phyloP scores from a whole-genome alignment of 2,113 vertebrate species.

The Cariama cristata region DNA sequence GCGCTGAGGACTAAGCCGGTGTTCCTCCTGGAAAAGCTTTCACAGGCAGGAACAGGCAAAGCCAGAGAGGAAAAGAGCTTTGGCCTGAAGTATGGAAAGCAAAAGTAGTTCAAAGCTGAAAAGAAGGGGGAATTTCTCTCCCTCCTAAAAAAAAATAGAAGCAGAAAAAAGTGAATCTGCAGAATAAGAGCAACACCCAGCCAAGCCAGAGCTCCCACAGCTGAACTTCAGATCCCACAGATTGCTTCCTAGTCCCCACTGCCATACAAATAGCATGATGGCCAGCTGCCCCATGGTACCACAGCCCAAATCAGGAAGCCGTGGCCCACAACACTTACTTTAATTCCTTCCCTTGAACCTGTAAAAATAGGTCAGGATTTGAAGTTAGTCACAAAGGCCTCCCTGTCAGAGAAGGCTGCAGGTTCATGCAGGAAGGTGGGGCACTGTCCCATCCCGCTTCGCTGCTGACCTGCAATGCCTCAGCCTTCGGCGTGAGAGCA shows the following conservation, averaged over 20 bases:
- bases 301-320: background rate
- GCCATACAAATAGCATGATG: rapidly evolving
- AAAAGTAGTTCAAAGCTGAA: background rate
- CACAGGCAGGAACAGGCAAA: background rate
- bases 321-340: background rate
- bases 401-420: background rate
- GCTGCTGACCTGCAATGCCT: background rate
- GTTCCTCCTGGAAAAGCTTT: constrained; percentile 4
- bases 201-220: background rate
- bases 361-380: background rate
- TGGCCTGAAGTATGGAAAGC: background rate
- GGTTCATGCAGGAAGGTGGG: background rate
- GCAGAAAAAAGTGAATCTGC: background rate
- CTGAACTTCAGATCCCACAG: no score
- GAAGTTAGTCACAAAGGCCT: background rate
- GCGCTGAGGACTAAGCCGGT: background rate
- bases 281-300: background rate
- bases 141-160: background rate
- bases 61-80: background rate
- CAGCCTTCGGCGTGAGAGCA: rapidly evolving
- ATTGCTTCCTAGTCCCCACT: background rate
- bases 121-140: background rate
- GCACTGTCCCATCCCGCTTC: background rate
- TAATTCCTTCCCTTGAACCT: background rate
- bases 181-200: background rate